These are phyloP conservation scores for Smithornis capensis DNA, from an alignment of 2,113 vertebrate species.

Conservation along the genomic window DNA sequence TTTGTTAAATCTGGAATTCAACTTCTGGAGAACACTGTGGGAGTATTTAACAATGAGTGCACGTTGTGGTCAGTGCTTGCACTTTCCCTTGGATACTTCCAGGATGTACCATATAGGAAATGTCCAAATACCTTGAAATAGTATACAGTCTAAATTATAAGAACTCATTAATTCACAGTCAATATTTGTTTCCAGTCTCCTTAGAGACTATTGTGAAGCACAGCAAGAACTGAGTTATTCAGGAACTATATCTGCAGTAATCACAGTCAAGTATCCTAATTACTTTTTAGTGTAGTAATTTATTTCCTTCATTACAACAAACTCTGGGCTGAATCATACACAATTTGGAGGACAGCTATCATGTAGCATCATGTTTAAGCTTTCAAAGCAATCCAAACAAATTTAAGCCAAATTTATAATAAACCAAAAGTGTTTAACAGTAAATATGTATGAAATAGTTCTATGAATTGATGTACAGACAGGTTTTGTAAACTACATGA, in stretches of 20 bases:
- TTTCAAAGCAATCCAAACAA: background rate
- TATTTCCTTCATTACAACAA: background rate
- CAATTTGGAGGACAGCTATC: background rate
- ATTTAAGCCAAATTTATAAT: background rate
- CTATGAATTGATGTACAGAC: background rate
- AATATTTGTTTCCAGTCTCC: background rate
- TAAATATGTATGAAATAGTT: background rate
- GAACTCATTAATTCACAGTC: background rate
- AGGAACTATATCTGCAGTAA: background rate
- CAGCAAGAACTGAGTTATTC: background rate
- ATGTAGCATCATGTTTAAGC: background rate
- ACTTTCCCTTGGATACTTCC: background rate
- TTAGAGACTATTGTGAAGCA: background rate
- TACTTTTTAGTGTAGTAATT: background rate
- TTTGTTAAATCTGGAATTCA: background rate
- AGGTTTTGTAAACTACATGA: background rate
- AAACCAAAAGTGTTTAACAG: background rate
- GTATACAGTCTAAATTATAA: background rate
- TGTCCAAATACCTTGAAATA: background rate
- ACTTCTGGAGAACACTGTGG: background rate
- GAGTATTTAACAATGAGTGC: background rate
- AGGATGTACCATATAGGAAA: background rate
- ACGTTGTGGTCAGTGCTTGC: background rate
- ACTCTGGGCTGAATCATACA: background rate
- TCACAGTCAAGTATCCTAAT: background rate